phyloP scores from a whole-genome alignment of 2,888 invertebrate genomes.

The Amphipyra tragopoginis region DNA sequence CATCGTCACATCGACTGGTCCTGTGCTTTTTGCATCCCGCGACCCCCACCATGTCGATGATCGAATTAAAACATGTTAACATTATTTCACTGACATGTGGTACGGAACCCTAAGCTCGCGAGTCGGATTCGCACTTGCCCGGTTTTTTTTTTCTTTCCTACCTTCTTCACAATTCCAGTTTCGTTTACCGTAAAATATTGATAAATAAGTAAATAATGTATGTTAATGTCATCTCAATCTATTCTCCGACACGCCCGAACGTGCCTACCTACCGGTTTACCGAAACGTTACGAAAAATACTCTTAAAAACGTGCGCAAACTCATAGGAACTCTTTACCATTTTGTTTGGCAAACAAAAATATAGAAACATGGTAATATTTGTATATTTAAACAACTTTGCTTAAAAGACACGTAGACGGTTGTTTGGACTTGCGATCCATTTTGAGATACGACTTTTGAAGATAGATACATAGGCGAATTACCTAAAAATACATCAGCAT shows the following conservation, averaged over 20 bases:
- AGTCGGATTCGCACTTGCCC: too few relatives aligned
- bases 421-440: not conserved
- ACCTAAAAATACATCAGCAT: too few relatives aligned
- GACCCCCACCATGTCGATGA: too few relatives aligned
- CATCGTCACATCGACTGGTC: too few relatives aligned
- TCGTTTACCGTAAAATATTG: conserved; percentile 26
- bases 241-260: conserved; percentile 47
- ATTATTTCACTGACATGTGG: too few relatives aligned
- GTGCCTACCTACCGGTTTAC: conserved; percentile 33
- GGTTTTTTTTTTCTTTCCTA: not conserved
- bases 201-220: conserved; percentile 34
- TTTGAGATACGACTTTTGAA: too few relatives aligned
- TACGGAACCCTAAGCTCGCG: too few relatives aligned
- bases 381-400: not conserved
- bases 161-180: not conserved
- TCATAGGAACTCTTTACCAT: conserved; percentile 12
- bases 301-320: not conserved
- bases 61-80: too few relatives aligned
- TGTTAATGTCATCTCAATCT: conserved; percentile 35
- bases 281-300: conserved; percentile 26
- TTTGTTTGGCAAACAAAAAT: conserved; percentile 47
- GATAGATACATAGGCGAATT: too few relatives aligned
- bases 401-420: conserved; percentile 16
- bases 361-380: conserved; percentile 25
- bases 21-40: too few relatives aligned